Conservation (phyloP, 2,888 invertebrate species). For the Schrankia costaestrigalis region DNA sequence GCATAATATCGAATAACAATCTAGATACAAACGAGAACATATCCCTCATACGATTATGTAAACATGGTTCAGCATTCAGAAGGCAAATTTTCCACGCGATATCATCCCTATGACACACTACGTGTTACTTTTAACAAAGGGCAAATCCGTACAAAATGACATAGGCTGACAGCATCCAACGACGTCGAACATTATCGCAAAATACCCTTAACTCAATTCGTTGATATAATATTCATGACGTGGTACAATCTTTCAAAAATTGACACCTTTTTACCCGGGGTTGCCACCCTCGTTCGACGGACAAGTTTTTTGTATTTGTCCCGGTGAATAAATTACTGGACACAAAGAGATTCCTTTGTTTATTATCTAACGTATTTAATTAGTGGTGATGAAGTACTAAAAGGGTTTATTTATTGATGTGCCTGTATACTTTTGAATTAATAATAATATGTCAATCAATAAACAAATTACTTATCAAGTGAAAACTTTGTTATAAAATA, state of each 20-base stretch:
- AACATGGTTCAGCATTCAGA: conserved; percentile 39
- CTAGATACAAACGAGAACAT: conserved; percentile 12
- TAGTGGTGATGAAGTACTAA: conserved; percentile 41
- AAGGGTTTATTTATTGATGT: conserved; percentile 25
- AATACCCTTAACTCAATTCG: conserved; percentile 78
- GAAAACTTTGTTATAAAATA: too few species aligned
- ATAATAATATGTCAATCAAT: too few species aligned
- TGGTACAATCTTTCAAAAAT: conserved; percentile 80
- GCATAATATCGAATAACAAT: conserved; percentile 11
- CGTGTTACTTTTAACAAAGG: conserved; percentile 79
- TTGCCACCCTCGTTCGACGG: conserved; percentile 52
- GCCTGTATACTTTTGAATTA: too few species aligned
- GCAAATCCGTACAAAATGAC: conserved; percentile 78
- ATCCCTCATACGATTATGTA: conserved; percentile 31
- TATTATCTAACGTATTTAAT: conserved; percentile 51
- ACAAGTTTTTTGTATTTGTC: conserved; percentile 74
- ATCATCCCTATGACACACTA: conserved; percentile 61
- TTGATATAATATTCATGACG: conserved; percentile 81
- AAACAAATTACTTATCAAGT: too few species aligned
- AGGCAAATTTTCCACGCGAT: conserved; percentile 60
- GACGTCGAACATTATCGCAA: conserved; percentile 74
- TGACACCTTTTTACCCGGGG: conserved; percentile 74
- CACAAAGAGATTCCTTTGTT: conserved; percentile 52
- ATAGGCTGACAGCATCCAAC: conserved; percentile 75
- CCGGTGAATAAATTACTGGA: conserved; percentile 74